A percentile compares a stretch with the other conserved stretches of the same genome.
phyloP scores from a whole-genome alignment of 64 coral and sea anemone genomes.

The Platygyra sinensis region DNA sequence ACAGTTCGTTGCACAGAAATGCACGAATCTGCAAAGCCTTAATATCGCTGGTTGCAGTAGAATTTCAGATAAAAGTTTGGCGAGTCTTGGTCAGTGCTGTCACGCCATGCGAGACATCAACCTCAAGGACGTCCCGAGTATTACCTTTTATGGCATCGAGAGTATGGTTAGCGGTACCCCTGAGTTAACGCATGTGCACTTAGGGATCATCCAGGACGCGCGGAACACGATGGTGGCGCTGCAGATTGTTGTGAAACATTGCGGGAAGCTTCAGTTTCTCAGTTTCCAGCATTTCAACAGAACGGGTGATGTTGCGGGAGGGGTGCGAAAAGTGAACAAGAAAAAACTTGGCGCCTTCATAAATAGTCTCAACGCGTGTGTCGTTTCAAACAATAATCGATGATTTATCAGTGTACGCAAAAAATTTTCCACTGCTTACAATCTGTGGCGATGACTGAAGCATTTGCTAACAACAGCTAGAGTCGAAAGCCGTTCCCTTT shows the following conservation, averaged over 20 bases:
- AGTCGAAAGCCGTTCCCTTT: no score
- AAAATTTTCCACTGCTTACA: no score
- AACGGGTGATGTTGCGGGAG: background rate
- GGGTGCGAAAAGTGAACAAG: conserved; percentile 49
- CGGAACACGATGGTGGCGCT: conserved; percentile 20
- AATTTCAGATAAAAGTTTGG: conserved; percentile 46
- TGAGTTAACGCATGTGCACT: conserved; percentile 35
- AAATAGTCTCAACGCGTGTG: conserved; percentile 45
- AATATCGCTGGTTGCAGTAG: conserved; percentile 72
- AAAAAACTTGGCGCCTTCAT: conserved; percentile 57
- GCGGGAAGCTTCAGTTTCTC: conserved; percentile 30
- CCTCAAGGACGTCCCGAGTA: conserved; percentile 35
- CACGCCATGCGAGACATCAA: conserved; percentile 21
- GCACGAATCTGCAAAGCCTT: conserved; percentile 41
- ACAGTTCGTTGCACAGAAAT: conserved; percentile 40
- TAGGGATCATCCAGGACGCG: conserved; percentile 48
- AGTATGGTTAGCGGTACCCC: conserved; percentile 46
- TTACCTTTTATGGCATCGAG: conserved; percentile 46
- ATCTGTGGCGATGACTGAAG: no score
- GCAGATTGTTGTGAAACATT: conserved; percentile 38
- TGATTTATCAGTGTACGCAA: background rate
- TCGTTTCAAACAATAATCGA: conserved; percentile 20
- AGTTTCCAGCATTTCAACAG: conserved; percentile 61
- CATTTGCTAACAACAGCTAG: no score
- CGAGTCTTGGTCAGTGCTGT: conserved; percentile 4